phyloP scores from a whole-genome alignment of 2,888 invertebrate species.

The Phymatocera aterrima region DNA sequence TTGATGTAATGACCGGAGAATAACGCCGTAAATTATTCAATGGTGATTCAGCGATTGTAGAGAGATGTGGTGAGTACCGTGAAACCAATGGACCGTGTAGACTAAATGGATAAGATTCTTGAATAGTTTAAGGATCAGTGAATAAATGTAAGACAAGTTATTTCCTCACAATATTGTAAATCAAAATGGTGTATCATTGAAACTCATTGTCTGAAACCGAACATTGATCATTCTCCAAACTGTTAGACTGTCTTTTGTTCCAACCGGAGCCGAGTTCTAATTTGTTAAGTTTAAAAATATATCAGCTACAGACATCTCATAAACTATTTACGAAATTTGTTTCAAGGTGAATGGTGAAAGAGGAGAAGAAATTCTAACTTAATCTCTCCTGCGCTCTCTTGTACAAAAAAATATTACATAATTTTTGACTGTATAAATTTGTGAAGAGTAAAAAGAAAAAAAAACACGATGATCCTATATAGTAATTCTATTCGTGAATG shows the following conservation, averaged over 20 bases:
- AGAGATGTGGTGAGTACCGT: slow-evolving; percentile 84
- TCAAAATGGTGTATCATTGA: background rate
- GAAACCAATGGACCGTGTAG: slow-evolving; percentile 65
- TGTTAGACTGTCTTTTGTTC: background rate
- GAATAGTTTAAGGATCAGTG: background rate
- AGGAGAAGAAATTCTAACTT: background rate
- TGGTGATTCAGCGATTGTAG: slow-evolving; percentile 83
- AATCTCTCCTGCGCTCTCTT: background rate
- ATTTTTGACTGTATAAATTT: background rate
- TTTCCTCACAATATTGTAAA: slow-evolving; percentile 2
- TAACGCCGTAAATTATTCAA: slow-evolving; percentile 66
- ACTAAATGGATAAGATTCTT: slow-evolving; percentile 45
- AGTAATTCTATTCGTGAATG: no score
- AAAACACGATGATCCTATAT: background rate
- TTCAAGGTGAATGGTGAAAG: slow-evolving; percentile 20
- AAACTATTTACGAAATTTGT: slow-evolving; percentile 23
- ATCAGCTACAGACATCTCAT: slow-evolving; percentile 23
- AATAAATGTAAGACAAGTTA: background rate
- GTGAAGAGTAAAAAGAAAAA: background rate
- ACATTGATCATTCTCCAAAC: background rate
- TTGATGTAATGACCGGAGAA: slow-evolving; percentile 56
- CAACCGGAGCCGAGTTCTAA: slow-evolving; percentile 7
- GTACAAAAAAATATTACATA: slow-evolving; percentile 35
- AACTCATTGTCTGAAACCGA: background rate
- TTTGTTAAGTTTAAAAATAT: slow-evolving; percentile 40